Percentiles rank a stretch among this genome's conserved stretches.
These are phyloP conservation scores for Graphium colonna DNA, from an alignment of 2,888 invertebrate genomes.

Conservation along the genomic window DNA sequence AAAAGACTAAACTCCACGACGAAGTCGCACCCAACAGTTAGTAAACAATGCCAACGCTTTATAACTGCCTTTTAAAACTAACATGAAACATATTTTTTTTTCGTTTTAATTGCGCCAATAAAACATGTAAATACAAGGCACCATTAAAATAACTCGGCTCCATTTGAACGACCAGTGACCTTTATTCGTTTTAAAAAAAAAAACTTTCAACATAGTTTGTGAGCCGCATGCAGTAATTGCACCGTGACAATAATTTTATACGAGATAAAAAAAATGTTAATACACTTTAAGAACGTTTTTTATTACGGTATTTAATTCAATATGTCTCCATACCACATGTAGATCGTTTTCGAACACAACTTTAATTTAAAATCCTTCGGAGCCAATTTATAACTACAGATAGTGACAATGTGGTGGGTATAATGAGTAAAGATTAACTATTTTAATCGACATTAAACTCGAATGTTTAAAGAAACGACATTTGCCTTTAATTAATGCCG, in stretches of 20 bases:
- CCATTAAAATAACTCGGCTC: neutral
- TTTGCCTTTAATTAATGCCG: constrained; percentile 10
- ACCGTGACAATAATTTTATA: neutral
- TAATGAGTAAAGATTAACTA: constrained; percentile 15
- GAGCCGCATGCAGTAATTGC: neutral
- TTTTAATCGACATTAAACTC: constrained; percentile 15
- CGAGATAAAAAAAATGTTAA: neutral
- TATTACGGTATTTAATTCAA: constrained; percentile 13
- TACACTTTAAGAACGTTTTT: neutral
- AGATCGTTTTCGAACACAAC: constrained; percentile 3
- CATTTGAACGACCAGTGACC: neutral
- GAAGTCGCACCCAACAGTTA: neutral
- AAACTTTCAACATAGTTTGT: neutral
- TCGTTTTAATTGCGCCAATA: too few species aligned
- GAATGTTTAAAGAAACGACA: constrained; percentile 3
- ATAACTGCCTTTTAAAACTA: too few species aligned
- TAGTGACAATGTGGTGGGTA: constrained; percentile 8
- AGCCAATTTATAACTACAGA: constrained; percentile 7
- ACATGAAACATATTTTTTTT: too few species aligned
- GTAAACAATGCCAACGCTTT: neutral
- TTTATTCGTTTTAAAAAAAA: neutral
- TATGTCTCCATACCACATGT: constrained; percentile 6
- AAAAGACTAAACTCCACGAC: too few species aligned
- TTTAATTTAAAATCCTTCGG: constrained; percentile 16
- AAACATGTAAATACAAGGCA: too few species aligned